These are phyloP conservation scores for Zapus hudsonius DNA, from an alignment of 2,113 vertebrate genomes.

Conservation along the genomic window DNA sequence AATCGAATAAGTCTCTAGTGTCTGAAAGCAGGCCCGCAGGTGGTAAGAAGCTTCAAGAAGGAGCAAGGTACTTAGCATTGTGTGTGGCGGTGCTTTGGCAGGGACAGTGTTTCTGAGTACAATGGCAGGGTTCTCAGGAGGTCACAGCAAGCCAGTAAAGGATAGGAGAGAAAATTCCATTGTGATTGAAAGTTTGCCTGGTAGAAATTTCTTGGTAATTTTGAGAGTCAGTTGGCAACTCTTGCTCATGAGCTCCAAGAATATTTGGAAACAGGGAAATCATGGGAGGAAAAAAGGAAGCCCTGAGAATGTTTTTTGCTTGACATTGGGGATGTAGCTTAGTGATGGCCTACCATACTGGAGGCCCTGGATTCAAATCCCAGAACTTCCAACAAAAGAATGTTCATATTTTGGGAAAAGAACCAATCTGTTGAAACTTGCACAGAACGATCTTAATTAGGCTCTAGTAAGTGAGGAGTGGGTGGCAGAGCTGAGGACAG, in stretches of 20 bases:
- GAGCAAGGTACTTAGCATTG: too few relatives aligned
- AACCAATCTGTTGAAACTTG: background rate
- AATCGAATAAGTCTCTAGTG: fast-evolving
- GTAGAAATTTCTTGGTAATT: background rate
- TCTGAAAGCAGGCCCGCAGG: background rate
- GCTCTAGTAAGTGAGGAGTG: background rate
- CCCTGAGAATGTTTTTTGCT: background rate
- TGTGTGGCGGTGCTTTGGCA: background rate
- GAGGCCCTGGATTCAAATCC: too few relatives aligned
- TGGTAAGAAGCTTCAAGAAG: background rate
- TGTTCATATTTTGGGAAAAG: background rate
- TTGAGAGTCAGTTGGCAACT: background rate
- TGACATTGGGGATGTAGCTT: too few relatives aligned
- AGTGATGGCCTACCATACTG: too few relatives aligned
- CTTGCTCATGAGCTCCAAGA: background rate
- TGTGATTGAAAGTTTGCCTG: background rate
- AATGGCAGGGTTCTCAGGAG: background rate
- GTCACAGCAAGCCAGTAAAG: constrained; percentile 12
- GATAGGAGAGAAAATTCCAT: background rate
- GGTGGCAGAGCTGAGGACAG: background rate
- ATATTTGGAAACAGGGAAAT: background rate
- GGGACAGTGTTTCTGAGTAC: background rate
- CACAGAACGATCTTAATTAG: background rate
- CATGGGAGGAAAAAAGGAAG: background rate
- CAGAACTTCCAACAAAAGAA: background rate